Base-by-base conservation (phyloP, 2,113 vertebrate species). In the Tachycineta bicolor region DNA sequence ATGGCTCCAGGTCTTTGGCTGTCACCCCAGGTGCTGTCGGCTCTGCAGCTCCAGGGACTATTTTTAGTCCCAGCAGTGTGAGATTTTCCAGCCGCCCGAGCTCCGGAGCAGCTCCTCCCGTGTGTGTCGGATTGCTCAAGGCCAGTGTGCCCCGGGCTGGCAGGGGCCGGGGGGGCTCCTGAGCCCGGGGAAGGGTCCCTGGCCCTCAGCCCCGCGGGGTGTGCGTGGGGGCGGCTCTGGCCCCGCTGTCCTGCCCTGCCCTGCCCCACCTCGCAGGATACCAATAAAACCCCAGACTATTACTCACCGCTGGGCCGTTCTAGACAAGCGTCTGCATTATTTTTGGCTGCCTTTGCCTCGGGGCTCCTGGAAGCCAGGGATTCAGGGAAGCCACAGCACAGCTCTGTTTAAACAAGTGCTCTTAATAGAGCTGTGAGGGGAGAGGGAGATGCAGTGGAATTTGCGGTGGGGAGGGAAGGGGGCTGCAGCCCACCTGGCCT, bases 231-330 rank as follows among this genome's bases (percentile, higher is more conserved):
- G 87, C 23, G n/a, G 97, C 81, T 5, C 55, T 1, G 39, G 87
- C 84, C 74, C 71, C 3, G 8, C 78, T 94, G 97, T 88, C 93
- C 90, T 92, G 94, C 69, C 92, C 93, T 96, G 92, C 91, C 95
- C 94, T 95, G 92, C 93, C 94, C 93, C 17, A 77, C 85, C 2
- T 16, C 29, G 68, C 96, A 89, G 97, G 94, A 93, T 94, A 86
- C 90, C 88, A 87, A 95, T 95, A 95, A 97, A 96, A 94, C 96
- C 94, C 97, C 97, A 98, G 98, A 98, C 98, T 97, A 96, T 98
- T 98, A 98, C 97, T 98, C 98, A 98, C 97, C 26, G 11, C 94
- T 96, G 97, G 96, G 95, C 95, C 5, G 89, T 93, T 97, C 97
- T 95, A 97, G 97, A 70, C 96, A 84, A 89, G 93, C 84, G 97